phyloP scores from a whole-genome alignment of 2,797 vertebrate species.

The Falco peregrinus region DNA sequence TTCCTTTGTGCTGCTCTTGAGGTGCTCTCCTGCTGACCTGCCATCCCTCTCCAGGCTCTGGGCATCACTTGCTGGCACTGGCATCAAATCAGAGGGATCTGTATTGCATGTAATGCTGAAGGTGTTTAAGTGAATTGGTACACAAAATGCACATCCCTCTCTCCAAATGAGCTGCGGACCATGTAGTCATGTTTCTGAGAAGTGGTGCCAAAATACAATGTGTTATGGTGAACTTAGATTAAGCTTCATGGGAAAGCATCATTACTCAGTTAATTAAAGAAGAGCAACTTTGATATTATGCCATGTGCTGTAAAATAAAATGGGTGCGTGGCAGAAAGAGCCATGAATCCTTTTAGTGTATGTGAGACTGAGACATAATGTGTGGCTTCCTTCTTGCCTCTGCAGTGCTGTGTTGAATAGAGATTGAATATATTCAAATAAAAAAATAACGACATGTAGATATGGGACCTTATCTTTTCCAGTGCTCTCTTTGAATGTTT shows the following conservation, averaged over 20 bases:
- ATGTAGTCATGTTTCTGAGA: background rate
- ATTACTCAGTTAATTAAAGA: conserved; percentile 23
- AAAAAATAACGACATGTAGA: background rate
- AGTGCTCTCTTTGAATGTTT: background rate
- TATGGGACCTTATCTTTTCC: background rate
- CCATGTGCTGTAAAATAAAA: conserved; percentile 32
- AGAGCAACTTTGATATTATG: background rate
- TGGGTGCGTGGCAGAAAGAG: background rate
- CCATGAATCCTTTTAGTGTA: background rate
- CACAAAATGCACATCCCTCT: background rate
- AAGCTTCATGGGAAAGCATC: background rate
- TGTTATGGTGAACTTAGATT: background rate
- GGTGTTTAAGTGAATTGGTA: background rate
- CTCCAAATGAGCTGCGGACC: background rate
- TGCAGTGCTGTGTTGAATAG: background rate
- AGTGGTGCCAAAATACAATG: background rate
- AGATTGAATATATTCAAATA: background rate
- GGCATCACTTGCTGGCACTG: too few species aligned
- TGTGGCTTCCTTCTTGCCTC: conserved; percentile 26
- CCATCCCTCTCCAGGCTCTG: too few species aligned
- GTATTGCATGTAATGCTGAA: background rate
- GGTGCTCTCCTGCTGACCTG: too few species aligned
- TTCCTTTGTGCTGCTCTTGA: background rate
- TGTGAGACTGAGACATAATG: background rate
- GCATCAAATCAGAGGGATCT: background rate